Evolutionary conservation across 2,113 vertebrate genomes (phyloP).

Genomic region (Loxodonta africana): DNA sequence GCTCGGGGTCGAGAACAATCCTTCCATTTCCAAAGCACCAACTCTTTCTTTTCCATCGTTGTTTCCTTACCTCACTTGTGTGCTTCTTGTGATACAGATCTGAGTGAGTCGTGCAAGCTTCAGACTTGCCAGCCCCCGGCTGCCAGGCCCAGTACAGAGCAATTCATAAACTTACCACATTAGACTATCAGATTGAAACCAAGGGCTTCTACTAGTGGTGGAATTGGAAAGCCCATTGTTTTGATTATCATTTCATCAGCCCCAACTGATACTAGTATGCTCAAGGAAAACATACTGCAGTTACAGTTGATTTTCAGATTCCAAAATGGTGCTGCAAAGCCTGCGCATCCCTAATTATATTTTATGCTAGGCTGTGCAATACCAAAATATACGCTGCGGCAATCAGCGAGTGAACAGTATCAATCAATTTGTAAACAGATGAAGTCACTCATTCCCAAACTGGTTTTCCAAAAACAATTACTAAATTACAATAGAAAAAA

Average conservation of each 20-base stretch:
- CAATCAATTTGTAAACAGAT: constrained; percentile 98
- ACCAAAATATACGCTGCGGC: constrained; percentile 91
- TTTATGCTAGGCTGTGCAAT: constrained; percentile 92
- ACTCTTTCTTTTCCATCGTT: constrained; percentile 84
- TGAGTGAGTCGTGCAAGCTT: constrained; percentile 82
- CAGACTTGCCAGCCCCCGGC: constrained; percentile 84
- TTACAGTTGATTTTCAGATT: constrained; percentile 91
- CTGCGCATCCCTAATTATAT: constrained; percentile 91
- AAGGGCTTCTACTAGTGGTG: constrained; percentile 82
- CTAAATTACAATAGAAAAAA: constrained; percentile 99
- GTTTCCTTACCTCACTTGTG: constrained; percentile 82
- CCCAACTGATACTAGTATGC: constrained; percentile 85
- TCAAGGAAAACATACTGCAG: constrained; percentile 89
- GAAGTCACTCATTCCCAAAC: constrained; percentile 95
- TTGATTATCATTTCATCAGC: constrained; percentile 87
- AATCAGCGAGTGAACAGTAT: constrained; percentile 96
- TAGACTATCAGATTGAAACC: constrained; percentile 88
- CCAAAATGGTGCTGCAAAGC: constrained; percentile 91
- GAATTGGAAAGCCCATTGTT: constrained; percentile 89
- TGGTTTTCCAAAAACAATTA: constrained; percentile 98
- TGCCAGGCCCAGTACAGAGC: constrained; percentile 80
- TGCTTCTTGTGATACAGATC: constrained; percentile 81
- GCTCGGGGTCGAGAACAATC: constrained; percentile 71
- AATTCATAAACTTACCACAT: constrained; percentile 78
- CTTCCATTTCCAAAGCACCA: constrained; percentile 68